phyloP scores from a whole-genome alignment of 2,113 vertebrate species.

The Nannobrachium achirus region DNA sequence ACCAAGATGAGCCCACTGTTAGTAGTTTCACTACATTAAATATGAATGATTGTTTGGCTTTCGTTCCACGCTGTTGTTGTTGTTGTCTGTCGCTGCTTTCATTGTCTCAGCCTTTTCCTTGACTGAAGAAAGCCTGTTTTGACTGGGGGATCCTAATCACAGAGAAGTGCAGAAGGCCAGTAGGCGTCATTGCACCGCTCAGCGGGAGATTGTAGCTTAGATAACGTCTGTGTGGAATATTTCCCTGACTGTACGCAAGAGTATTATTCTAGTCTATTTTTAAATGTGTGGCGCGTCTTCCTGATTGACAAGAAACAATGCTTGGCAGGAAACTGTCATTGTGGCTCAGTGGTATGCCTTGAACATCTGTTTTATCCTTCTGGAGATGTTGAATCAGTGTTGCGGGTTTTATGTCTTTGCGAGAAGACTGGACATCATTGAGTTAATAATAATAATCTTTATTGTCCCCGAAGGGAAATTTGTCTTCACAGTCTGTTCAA shows the following conservation, averaged over 20 bases:
- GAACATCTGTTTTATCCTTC: background rate
- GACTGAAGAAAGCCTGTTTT: no score
- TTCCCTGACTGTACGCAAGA: constrained; percentile 2
- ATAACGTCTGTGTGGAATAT: constrained; percentile 16
- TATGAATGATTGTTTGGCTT: background rate
- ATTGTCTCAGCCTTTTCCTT: no score
- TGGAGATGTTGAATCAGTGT: background rate
- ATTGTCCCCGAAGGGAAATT: no score
- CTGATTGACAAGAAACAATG: background rate
- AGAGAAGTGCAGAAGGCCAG: constrained; percentile 5
- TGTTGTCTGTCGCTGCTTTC: background rate
- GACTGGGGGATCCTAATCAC: background rate
- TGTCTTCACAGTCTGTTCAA: no score
- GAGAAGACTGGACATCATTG: constrained; percentile 15
- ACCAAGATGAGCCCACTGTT: background rate
- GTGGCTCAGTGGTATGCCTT: background rate
- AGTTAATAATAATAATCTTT: no score
- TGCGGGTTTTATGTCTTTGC: background rate
- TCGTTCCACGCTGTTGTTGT: constrained; percentile 16
- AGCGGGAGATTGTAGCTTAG: constrained; percentile 24
- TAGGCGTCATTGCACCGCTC: constrained; percentile 27
- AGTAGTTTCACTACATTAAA: background rate
- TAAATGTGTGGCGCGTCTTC: constrained; percentile 13
- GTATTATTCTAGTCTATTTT: constrained; percentile 3
- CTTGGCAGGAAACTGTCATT: constrained; percentile 1